Percentiles rank a stretch among this genome's conserved stretches.
phyloP scores from a whole-genome alignment of 1,140 invertebrate species.

The Archegozetes longisetosus region DNA sequence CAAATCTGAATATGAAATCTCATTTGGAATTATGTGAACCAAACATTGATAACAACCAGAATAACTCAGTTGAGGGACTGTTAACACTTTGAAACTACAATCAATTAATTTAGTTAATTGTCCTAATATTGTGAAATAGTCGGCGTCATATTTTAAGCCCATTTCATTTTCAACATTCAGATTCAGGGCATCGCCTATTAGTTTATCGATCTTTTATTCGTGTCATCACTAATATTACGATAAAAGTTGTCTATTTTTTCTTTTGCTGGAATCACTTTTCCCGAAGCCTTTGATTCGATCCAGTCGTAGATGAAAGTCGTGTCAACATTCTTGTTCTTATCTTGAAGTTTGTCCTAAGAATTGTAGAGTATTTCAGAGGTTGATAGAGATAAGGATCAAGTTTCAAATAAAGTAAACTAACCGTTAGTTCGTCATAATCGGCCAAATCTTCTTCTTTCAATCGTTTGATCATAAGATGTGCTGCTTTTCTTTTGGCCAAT shows the following conservation, averaged over 20 bases:
- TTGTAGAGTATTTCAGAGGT: not conserved
- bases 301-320: not conserved
- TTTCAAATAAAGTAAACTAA: not conserved
- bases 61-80: not conserved
- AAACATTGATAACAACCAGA: not conserved
- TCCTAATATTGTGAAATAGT: not conserved
- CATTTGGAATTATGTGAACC: slow-evolving; percentile 4
- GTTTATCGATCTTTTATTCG: not conserved
- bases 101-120: not conserved
- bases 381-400: not conserved
- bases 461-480: not conserved
- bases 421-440: slow-evolving; percentile 6
- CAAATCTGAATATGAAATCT: not conserved
- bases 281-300: not conserved
- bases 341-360: not conserved
- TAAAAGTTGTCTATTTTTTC: not conserved
- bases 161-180: not conserved
- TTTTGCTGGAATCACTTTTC: not conserved
- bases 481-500: slow-evolving; percentile 79
- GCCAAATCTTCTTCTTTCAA: slow-evolving; percentile 3
- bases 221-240: not conserved
- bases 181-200: not conserved
- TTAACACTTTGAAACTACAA: not conserved
- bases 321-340: not conserved
- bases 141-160: not conserved